Base-by-base conservation (phyloP, 2,113 vertebrate species). In the Pholis gunnellus region DNA sequence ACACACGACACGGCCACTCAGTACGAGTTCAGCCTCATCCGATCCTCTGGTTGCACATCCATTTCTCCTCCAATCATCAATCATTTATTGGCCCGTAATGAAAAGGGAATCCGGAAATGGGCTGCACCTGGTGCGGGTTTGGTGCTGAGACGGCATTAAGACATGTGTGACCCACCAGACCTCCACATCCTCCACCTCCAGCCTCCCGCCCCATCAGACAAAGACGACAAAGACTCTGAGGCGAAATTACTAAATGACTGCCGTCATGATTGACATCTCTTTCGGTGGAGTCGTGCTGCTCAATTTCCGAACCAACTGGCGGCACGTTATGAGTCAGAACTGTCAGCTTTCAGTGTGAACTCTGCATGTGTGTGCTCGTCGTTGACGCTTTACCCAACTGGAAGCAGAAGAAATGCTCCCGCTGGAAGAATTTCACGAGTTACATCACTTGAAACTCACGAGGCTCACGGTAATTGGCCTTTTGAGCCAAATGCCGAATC, bases 21-120 rank as follows among this genome's bases (percentile, higher is more conserved):
- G 56, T 72, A 57, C 57, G 79, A 84, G 42, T 74, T 79, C 29
- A 72, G 71, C 60, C 48, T 69, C 59, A 63, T 75, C 56, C 57
- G 65, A 69, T 86, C 40, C 25, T 48, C 1, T 56, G 56, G 5
- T 70, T 18, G 65, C 72, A 61, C 66, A 83, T 88, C 57, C 6
- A 79, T 91, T 91, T 90, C 86, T 81, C 56, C 74, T 78, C 34
- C 69, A 90, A 91, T 92, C 76, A 87, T 88, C 59, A 82, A 44
- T 72, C 57, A 27, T 78, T 68, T 59, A 82, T 75, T 70, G 57
- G 64, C 67, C 38, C 18, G 8, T 78, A 87, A 83, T 83, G 60
- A 14, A 48, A 27, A 60, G 52, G 27, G 67, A 78, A 89, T 84
- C 66, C 85, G 76, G 38, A 90, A 91, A 93, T 91, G 66, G 59